These are phyloP conservation scores for Cyphomyrmex costatus DNA, from an alignment of 1,140 invertebrate genomes.

Conservation along the genomic window DNA sequence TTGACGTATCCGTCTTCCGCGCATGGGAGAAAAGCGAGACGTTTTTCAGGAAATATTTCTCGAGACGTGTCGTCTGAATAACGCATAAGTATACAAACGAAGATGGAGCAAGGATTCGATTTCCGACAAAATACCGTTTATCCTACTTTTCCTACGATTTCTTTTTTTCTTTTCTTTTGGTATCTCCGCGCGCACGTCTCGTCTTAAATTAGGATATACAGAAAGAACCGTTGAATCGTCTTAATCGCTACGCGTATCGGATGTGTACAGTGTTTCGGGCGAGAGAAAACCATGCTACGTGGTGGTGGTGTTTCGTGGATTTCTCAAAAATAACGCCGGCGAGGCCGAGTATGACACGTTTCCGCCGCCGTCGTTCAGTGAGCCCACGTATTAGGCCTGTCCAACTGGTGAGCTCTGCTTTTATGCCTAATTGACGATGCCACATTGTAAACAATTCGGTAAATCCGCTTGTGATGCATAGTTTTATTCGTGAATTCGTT, in stretches of 20 bases:
- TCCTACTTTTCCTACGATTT: slow-evolving; percentile 31
- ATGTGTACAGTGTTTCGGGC: slow-evolving; percentile 61
- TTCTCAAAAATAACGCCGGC: slow-evolving; percentile 13
- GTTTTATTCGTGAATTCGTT: not conserved
- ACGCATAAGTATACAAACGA: slow-evolving; percentile 49
- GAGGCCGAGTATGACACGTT: slow-evolving; percentile 14
- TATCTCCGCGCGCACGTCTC: slow-evolving; percentile 6
- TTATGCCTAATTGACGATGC: not conserved
- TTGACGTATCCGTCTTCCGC: not conserved
- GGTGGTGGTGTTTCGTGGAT: slow-evolving; percentile 41
- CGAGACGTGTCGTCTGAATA: slow-evolving; percentile 47
- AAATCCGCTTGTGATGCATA: too few relatives aligned
- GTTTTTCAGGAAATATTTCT: slow-evolving; percentile 33
- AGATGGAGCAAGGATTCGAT: slow-evolving; percentile 51
- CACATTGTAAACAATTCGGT: too few relatives aligned
- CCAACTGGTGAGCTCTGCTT: slow-evolving; percentile 6
- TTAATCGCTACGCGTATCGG: slow-evolving; percentile 57
- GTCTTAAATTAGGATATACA: slow-evolving; percentile 63
- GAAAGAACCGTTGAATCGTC: slow-evolving; percentile 55
- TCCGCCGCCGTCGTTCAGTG: slow-evolving; percentile 31
- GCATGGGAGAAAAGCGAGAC: slow-evolving; percentile 27
- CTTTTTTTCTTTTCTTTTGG: not conserved
- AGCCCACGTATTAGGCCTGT: slow-evolving; percentile 36
- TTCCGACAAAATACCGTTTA: slow-evolving; percentile 46
- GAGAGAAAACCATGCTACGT: slow-evolving; percentile 47